Percentiles rank a stretch among this genome's conserved stretches.
phyloP scores from a whole-genome alignment of 2,797 vertebrate genomes.

The Sitta carolinensis region DNA sequence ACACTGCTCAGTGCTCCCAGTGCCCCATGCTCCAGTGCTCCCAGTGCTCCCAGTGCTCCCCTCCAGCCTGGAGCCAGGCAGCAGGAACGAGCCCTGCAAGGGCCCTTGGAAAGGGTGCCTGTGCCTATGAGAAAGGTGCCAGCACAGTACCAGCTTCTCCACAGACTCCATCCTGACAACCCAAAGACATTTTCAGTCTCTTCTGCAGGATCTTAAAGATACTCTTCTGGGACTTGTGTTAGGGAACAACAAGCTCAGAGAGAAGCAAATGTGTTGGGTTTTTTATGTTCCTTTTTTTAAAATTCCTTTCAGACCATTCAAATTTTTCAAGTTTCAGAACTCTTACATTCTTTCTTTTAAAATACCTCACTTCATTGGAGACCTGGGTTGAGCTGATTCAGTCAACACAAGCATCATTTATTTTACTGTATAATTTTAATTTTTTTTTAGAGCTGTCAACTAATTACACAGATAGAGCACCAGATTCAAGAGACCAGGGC shows the following conservation, averaged over 20 bases:
- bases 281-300: not conserved
- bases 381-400: not conserved
- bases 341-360: not conserved
- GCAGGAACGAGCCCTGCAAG: not conserved
- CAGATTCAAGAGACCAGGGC: not conserved
- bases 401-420: not conserved
- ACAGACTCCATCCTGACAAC: not conserved
- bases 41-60: not conserved
- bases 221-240: not conserved
- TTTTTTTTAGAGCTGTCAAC: not conserved
- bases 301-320: not conserved
- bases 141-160: not conserved
- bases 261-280: not conserved
- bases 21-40: too few relatives aligned
- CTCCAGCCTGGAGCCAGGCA: not conserved
- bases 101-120: fast-evolving
- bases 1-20: not conserved
- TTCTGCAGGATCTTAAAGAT: not conserved
- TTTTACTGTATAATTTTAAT: not conserved
- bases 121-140: not conserved
- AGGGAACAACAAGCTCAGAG: not conserved
- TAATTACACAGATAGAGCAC: not conserved
- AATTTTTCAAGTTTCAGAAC: not conserved
- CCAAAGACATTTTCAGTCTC: not conserved
- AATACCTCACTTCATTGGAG: not conserved